These are phyloP conservation scores for Diachasmimorpha longicaudata DNA, from an alignment of 1,140 invertebrate genomes.

Conservation along the genomic window DNA sequence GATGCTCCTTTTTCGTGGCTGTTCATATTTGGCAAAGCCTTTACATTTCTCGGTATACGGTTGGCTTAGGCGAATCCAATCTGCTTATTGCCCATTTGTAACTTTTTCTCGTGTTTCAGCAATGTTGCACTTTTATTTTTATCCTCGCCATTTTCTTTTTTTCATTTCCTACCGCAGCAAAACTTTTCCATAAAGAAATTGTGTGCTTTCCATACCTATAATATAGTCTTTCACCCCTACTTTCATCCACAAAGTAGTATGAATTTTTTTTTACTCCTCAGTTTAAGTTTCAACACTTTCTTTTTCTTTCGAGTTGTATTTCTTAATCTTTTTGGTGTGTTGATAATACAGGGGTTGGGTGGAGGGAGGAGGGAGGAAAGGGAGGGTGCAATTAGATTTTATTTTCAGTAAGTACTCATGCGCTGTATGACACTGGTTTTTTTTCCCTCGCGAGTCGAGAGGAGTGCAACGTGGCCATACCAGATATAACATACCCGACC, in stretches of 20 bases:
- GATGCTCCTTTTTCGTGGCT: constrained; percentile 33
- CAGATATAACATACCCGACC: background rate
- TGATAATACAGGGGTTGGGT: no score
- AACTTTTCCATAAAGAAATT: constrained; percentile 21
- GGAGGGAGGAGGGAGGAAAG: background rate
- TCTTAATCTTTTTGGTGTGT: background rate
- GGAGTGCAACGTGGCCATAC: constrained; percentile 12
- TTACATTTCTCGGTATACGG: background rate
- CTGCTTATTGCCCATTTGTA: constrained; percentile 47
- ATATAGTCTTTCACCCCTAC: background rate
- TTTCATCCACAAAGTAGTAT: background rate
- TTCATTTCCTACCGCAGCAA: background rate
- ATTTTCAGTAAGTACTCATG: no score
- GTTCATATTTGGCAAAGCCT: constrained; percentile 42
- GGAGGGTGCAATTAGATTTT: no score
- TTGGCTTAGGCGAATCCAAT: constrained; percentile 41
- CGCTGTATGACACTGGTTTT: background rate
- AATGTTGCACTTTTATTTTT: constrained; percentile 13
- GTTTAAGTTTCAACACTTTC: background rate
- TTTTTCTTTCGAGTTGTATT: background rate
- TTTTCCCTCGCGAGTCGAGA: background rate
- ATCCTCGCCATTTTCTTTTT: background rate
- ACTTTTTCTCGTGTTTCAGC: constrained; percentile 27
- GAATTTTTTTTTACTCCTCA: constrained; percentile 16
- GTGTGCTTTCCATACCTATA: constrained; percentile 7